Evolutionary conservation across 2,888 invertebrate species (phyloP).

Genomic region (Orthonevra nobilis): DNA sequence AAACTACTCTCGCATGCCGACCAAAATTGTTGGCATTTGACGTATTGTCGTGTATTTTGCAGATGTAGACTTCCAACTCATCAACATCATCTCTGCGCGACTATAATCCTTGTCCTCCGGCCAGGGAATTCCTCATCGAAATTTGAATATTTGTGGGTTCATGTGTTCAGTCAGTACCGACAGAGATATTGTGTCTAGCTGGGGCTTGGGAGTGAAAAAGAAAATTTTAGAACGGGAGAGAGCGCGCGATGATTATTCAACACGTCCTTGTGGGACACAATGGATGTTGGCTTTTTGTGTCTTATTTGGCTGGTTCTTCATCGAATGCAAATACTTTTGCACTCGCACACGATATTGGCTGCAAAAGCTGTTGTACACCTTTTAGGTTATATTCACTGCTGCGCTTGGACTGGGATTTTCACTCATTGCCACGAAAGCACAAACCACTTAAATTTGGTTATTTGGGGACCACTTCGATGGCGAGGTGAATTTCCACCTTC

Average conservation of each 20-base stretch:
- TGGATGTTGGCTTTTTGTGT: constrained; percentile 68
- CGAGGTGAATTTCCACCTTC: constrained; percentile 25
- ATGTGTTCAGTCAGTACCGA: constrained; percentile 73
- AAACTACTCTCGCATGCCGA: constrained; percentile 18
- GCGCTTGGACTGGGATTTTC: constrained; percentile 56
- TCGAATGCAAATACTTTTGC: constrained; percentile 54
- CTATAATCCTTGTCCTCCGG: constrained; percentile 77
- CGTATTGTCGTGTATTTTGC: constrained; percentile 72
- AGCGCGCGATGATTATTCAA: constrained; percentile 77
- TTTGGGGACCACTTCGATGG: constrained; percentile 45
- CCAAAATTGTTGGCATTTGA: constrained; percentile 73
- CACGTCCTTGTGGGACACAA: constrained; percentile 76
- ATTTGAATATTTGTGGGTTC: constrained; percentile 77
- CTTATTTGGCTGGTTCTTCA: constrained; percentile 65
- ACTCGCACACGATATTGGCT: constrained; percentile 45
- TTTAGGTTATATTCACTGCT: constrained; percentile 8
- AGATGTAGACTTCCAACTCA: constrained; percentile 64
- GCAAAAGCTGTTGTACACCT: constrained; percentile 18
- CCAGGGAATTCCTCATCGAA: constrained; percentile 79
- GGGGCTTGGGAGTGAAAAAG: constrained; percentile 51
- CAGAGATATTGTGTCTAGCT: constrained; percentile 50
- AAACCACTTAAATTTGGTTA: constrained; percentile 59
- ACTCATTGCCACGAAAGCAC: constrained; percentile 52
- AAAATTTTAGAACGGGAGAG: constrained; percentile 64
- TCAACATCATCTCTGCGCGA: constrained; percentile 73